Evolutionary conservation across 2,797 vertebrate genomes (phyloP), one percentile per base, ranked within the genome.

Genomic region (Chrysocyon brachyurus): DNA sequence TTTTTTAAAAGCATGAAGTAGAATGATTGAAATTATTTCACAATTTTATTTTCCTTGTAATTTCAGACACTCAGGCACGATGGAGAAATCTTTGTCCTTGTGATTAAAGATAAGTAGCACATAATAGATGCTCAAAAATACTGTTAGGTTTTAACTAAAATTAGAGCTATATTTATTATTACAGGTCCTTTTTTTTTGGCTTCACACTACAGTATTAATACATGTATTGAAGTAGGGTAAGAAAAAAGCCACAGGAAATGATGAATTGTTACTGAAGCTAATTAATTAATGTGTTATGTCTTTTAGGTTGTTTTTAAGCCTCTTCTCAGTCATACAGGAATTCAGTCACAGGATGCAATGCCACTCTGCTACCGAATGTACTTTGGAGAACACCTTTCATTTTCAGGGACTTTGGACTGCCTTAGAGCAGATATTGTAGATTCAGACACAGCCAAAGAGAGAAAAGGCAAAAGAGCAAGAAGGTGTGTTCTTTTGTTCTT

Each of bases 321-420:
- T 93, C 98, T 99, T 94, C 98, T 99, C 93, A 99, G 99, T 98
- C 99, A 99, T 98, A 99, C 99, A 0, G 99, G 99, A 68, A 99
- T 99, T 98, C 99, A 99, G 98, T 99, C 99, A 9, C 99, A 99
- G 97, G 99, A 99, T 97, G 96, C 99, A 11, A 98, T 99, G 95
- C 99, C 99, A 0, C 99, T 99, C 40, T 99, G 99, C 98, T 99
- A 99, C 98, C 99, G 99, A 97, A 99, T 99, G 99, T 99, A 99
- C 98, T 99, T 99, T 4, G 99, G 99, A 90, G 99, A 99, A 95
- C 99, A 99, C 94, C 98, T 99, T 90, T 99, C 99, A 5, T 99
- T 99, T 97, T 99, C 99, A n/a, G 99, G 99, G 52, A 99, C 99
- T 88, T 98, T 99, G 33, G 99, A 99, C 98, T 99, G 99, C 98